A percentile compares a stretch with the other conserved stretches of the same genome.
Evolutionary conservation across 37 sponge, comb jelly and placozoan genomes (phyloP).

Genomic region (Beroe forskalii): DNA sequence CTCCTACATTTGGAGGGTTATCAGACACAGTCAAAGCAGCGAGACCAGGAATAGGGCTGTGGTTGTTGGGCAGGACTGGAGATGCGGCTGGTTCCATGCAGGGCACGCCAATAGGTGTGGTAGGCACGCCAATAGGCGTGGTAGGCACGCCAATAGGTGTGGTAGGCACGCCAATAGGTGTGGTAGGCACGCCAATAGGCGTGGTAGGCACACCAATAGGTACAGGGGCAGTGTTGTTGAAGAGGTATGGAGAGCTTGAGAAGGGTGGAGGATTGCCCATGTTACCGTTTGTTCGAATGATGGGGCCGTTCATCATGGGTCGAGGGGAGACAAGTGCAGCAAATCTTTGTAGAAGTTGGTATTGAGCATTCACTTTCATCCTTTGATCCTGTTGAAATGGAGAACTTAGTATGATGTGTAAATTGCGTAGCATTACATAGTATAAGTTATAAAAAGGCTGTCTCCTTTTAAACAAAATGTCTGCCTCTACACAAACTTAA

Average conservation of each 20-base stretch:
- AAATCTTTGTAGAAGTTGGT: constrained; percentile 1
- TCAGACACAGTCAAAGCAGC: neutral
- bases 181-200: neutral
- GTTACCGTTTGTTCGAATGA: neutral
- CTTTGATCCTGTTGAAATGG: constrained; percentile 31
- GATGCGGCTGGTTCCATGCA: too few species aligned
- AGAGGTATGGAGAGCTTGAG: neutral
- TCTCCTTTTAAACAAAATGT: too few species aligned
- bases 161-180: neutral
- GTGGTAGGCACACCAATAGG: neutral
- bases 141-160: neutral
- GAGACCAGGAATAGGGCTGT: neutral
- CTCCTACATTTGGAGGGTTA: neutral
- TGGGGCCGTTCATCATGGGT: neutral
- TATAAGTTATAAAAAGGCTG: too few species aligned
- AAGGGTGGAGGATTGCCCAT: neutral
- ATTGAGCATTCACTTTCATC: neutral
- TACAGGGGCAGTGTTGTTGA: neutral
- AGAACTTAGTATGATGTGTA: too few species aligned
- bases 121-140: neutral
- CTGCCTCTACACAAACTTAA: too few species aligned
- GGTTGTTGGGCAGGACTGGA: neutral
- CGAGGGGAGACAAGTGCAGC: neutral
- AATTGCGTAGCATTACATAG: too few species aligned
- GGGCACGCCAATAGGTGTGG: neutral